Evolutionary conservation across 2,888 invertebrate genomes (phyloP).

Genomic region (Pseudoips prasinana): DNA sequence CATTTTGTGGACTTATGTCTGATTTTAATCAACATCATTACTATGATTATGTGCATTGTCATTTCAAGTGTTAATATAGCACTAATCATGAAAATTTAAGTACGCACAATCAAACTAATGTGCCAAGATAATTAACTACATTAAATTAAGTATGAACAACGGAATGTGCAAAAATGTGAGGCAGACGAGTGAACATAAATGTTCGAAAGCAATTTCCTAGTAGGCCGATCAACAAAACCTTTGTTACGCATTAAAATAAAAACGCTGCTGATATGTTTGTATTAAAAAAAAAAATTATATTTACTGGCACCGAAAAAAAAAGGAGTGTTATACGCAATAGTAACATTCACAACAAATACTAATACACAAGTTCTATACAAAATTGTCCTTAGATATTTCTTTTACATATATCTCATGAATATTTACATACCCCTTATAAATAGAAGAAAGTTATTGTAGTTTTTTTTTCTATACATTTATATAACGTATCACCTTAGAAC

Average conservation of each 20-base stretch:
- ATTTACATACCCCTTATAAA: conserved; percentile 66
- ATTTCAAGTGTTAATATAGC: conserved; percentile 21
- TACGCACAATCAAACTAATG: conserved; percentile 30
- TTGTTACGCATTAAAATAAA: conserved; percentile 23
- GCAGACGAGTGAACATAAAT: conserved; percentile 22
- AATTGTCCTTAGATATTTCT: conserved; percentile 61
- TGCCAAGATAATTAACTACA: conserved; percentile 21
- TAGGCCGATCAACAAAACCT: conserved; percentile 32
- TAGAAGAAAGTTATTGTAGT: conserved; percentile 44
- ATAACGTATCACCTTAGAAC: conserved; percentile 36
- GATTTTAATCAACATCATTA: conserved; percentile 20
- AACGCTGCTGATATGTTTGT: conserved; percentile 37
- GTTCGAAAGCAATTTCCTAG: conserved; percentile 8
- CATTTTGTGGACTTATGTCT: conserved; percentile 17
- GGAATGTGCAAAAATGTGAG: conserved; percentile 35
- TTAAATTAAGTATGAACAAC: conserved; percentile 35
- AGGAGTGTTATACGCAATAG: conserved; percentile 33
- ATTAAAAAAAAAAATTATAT: conserved; percentile 22
- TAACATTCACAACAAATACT: conserved; percentile 62
- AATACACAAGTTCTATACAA: conserved; percentile 61
- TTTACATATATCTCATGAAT: conserved; percentile 41
- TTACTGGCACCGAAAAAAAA: conserved; percentile 48
- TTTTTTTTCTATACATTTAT: conserved; percentile 42
- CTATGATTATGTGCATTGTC: conserved; percentile 25
- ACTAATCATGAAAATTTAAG: conserved; percentile 28